Percentiles rank a stretch among this genome's conserved stretches.
These are phyloP conservation scores for Diabrotica virgifera DNA, from an alignment of 1,140 invertebrate species.

Conservation along the genomic window DNA sequence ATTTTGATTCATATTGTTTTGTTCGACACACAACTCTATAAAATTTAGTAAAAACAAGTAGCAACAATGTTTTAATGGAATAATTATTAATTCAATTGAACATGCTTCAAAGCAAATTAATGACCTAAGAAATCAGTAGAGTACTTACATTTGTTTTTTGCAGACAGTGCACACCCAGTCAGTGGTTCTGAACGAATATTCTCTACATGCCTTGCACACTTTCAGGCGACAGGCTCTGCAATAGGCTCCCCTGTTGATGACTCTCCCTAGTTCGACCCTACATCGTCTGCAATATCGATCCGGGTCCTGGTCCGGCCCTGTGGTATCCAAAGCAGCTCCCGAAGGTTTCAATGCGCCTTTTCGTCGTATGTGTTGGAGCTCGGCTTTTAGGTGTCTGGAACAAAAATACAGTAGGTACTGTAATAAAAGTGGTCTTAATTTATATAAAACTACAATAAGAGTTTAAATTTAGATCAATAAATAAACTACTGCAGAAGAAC, in stretches of 20 bases:
- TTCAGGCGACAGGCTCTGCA: conserved; percentile 67
- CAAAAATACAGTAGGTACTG: background rate
- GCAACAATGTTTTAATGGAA: too few species aligned
- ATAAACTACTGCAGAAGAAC: too few species aligned
- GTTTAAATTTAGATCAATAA: too few species aligned
- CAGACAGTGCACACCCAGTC: conserved; percentile 75
- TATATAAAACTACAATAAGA: too few species aligned
- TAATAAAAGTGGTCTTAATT: too few species aligned
- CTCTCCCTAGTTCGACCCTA: conserved; percentile 64
- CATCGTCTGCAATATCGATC: conserved; percentile 68
- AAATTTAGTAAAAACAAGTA: too few species aligned
- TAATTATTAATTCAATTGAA: too few species aligned
- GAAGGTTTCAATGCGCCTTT: conserved; percentile 54
- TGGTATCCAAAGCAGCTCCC: conserved; percentile 45
- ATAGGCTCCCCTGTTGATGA: conserved; percentile 70
- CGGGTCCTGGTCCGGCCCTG: conserved; percentile 49
- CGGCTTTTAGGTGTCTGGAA: conserved; percentile 63
- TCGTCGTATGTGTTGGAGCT: conserved; percentile 58
- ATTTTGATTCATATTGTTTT: too few species aligned
- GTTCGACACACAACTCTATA: too few species aligned
- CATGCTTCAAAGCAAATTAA: too few species aligned
- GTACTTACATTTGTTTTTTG: conserved; percentile 73
- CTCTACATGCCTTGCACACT: conserved; percentile 72
- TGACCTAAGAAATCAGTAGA: too few species aligned
- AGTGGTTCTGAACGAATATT: conserved; percentile 56